phyloP scores from a whole-genome alignment of 2,113 vertebrate species.

The Ahaetulla prasina region DNA sequence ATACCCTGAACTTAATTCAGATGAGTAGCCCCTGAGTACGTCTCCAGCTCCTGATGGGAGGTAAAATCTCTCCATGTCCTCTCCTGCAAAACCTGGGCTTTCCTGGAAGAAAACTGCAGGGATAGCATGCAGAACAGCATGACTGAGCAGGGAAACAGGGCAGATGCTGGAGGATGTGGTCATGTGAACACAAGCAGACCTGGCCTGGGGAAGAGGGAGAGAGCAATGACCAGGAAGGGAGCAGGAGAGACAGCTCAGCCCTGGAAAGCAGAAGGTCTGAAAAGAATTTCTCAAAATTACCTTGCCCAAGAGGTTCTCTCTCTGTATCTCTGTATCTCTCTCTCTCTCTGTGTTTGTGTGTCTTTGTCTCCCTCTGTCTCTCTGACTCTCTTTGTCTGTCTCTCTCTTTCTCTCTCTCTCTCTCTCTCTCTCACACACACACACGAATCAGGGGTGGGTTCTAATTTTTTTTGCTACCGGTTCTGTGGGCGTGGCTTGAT shows the following conservation, averaged over 20 bases:
- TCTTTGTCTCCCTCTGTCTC: too few species aligned
- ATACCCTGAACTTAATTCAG: background rate
- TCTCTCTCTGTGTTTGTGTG: background rate
- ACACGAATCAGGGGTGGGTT: too few species aligned
- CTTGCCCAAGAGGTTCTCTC: background rate
- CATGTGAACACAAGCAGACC: background rate
- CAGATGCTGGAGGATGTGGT: background rate
- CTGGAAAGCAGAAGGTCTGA: background rate
- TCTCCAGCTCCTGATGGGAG: background rate
- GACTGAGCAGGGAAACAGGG: background rate
- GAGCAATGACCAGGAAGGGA: background rate
- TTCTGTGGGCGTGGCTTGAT: too few species aligned
- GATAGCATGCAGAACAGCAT: background rate
- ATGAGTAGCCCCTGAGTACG: background rate
- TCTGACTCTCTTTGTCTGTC: background rate
- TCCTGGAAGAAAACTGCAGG: background rate
- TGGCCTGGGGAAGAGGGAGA: background rate
- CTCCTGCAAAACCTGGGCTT: background rate
- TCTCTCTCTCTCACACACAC: too few species aligned
- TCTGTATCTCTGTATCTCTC: fast-evolving
- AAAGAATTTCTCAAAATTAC: background rate
- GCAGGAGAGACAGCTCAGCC: background rate
- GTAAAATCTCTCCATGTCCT: background rate
- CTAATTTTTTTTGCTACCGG: too few species aligned
- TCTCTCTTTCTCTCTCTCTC: too few species aligned